Base-by-base conservation (phyloP, 2,113 vertebrate species). In the Glaucomys volans region DNA sequence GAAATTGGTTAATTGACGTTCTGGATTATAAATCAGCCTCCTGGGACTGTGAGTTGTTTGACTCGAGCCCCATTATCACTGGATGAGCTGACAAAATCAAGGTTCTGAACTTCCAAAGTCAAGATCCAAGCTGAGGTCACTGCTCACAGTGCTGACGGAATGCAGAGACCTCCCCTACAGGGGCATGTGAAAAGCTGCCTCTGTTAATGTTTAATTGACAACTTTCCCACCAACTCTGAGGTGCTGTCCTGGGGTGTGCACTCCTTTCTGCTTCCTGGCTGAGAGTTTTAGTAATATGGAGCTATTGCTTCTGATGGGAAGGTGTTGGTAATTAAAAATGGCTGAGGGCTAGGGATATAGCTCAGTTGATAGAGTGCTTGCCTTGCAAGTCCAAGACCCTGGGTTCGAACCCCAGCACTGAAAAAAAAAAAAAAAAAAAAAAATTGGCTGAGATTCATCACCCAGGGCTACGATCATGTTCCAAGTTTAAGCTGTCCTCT, bases 1-100 rank as follows among this genome's bases (percentile, higher is more conserved):
- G 54, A 92, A 72, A 95, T 76, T 87, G 50, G 95, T 32, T 97
- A 83, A 95, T 87, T 94, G 96, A 93, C 91, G 69, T 87, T 86
- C 28, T 77, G 47, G 85, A 80, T 94, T 83, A 81, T 89, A 81
- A 95, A 76, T 85, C 88, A 90, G 87, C 50, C 94, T 95, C 90
- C 74, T 64, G 67, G 77, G 90, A 77, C 86, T 93, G 76, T 80
- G 80, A 94, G 16, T 74, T 88, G 28, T 94, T n/a, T 86, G 82
- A 86, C 82, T 24, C n/a, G 66, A 59, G 95, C 37, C 80, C 92
- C 89, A 52, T 95, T 95, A 96, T 44, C 84, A 84, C 62, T 75
- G 84, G 50, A 71, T 64, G 84, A 96, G 44, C 83, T 93, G 79
- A 91, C 52, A 91, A 91, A 94, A 91, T 64, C 62, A 76, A 89